Evolutionary conservation across 1,140 invertebrate species (phyloP), one percentile per base, ranked within the genome.

Genomic region (Theocolax elegans): DNA sequence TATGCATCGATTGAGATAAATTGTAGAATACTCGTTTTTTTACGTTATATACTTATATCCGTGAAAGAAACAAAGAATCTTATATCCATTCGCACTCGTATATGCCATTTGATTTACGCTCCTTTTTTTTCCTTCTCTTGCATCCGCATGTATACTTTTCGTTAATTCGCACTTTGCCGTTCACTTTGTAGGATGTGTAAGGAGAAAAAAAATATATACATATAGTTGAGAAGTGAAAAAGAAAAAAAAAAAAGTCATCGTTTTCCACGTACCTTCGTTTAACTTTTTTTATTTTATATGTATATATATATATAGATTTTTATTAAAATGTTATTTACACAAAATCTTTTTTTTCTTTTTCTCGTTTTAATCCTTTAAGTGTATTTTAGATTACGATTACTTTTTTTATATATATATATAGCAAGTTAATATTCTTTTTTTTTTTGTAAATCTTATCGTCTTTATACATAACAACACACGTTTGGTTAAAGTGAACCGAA

Each of bases 31-130:
- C n/a, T n/a, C n/a, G 12, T 12, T 38, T 38, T 38, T 38, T 38
- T 7, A 38, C 6, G 35, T 38, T 7, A 38, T 21, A 48, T 48
- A 48, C n/a, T 67, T 63, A 58, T 62, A 58, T 72, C 72, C 66
- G 71, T 69, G 76, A 71, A 69, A 76, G 72, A 77, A 76, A 15
- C 27, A 49, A 49, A 59, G 42, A 4, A 19, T 59, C 21, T 38
- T n/a, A n/a, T n/a, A n/a, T 49, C 54, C 31, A 44, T 42, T 58
- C 10, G 15, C 31, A 44, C 4, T 27, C n/a, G 2, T 35, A 53
- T 53, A 48, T 53, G 75, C 72, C 67, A 69, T 78, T 44, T 72
- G 70, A 59, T 58, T 58, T 58, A 40, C 21, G 62, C 62, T 65
- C 62, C 27, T 58, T 59, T 53, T 40, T 3, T 51, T 64, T 25